Evolutionary conservation across 2,113 vertebrate species (phyloP).

Genomic region (Erythrocebus patas): DNA sequence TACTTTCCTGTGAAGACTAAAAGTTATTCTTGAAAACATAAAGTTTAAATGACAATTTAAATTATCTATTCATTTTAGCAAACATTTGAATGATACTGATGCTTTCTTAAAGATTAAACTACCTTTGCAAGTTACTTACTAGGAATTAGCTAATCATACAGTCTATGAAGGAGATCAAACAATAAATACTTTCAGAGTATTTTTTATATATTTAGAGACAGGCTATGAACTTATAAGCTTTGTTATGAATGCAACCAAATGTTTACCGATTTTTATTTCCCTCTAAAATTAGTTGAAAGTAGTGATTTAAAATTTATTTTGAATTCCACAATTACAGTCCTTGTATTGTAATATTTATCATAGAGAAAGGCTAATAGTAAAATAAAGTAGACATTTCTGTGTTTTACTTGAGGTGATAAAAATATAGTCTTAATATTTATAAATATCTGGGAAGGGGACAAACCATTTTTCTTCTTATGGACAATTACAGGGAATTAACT

Average conservation of each 20-base stretch:
- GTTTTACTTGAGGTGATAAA: background rate
- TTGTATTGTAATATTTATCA: background rate
- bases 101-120: background rate
- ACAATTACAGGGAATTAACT: constrained; percentile 19
- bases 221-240: background rate
- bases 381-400: background rate
- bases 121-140: background rate
- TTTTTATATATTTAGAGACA: background rate
- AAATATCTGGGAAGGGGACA: background rate
- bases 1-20: background rate
- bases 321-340: background rate
- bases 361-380: background rate
- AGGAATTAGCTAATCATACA: background rate
- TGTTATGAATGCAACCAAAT: background rate
- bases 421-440: background rate
- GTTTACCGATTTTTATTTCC: background rate
- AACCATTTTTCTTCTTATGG: background rate
- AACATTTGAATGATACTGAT: background rate
- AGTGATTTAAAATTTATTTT: constrained; percentile 6
- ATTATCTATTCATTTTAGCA: background rate
- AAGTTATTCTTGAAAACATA: background rate
- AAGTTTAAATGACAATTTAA: background rate
- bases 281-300: background rate
- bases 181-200: background rate
- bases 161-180: background rate